These are phyloP conservation scores for Adelges cooleyi DNA, from an alignment of 1,140 invertebrate genomes.

Conservation along the genomic window DNA sequence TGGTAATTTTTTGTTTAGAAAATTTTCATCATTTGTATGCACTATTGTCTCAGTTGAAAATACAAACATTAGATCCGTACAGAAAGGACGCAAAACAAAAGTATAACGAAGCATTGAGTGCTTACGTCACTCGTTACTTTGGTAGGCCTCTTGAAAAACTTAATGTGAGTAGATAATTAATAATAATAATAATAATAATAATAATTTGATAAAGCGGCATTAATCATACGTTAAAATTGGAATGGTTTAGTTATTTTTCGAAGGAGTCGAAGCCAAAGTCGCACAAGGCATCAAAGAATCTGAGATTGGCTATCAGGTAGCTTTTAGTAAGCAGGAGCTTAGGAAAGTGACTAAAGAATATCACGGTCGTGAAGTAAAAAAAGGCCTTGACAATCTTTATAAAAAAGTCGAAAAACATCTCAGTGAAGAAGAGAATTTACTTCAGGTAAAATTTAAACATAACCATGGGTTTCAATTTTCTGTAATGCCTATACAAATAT, in stretches of 20 bases:
- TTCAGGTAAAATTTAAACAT: conserved; percentile 55
- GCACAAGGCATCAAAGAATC: conserved; percentile 88
- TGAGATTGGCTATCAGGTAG: conserved; percentile 95
- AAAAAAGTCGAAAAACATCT: conserved; percentile 96
- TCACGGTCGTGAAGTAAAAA: conserved; percentile 90
- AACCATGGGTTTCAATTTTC: neutral
- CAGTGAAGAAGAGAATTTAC: conserved; percentile 84
- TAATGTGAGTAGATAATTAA: conserved; percentile 72
- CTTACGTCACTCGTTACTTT: conserved; percentile 90
- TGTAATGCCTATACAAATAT: neutral
- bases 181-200: too few species aligned
- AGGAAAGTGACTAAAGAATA: conserved; percentile 92
- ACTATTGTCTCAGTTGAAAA: conserved; percentile 78
- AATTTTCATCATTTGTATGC: conserved; percentile 93
- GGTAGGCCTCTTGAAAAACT: conserved; percentile 90
- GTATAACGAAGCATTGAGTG: conserved; percentile 79
- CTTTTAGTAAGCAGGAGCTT: conserved; percentile 93
- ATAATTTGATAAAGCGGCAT: too few species aligned
- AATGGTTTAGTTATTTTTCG: conserved; percentile 85
- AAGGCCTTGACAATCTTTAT: conserved; percentile 87
- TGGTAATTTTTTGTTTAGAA: conserved; percentile 47
- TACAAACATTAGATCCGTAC: conserved; percentile 72
- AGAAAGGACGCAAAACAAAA: conserved; percentile 83
- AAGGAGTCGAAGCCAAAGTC: conserved; percentile 82
- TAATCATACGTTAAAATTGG: too few species aligned